Base-by-base conservation (phyloP, 2,888 invertebrate species). In the Drosophila macrospina region DNA sequence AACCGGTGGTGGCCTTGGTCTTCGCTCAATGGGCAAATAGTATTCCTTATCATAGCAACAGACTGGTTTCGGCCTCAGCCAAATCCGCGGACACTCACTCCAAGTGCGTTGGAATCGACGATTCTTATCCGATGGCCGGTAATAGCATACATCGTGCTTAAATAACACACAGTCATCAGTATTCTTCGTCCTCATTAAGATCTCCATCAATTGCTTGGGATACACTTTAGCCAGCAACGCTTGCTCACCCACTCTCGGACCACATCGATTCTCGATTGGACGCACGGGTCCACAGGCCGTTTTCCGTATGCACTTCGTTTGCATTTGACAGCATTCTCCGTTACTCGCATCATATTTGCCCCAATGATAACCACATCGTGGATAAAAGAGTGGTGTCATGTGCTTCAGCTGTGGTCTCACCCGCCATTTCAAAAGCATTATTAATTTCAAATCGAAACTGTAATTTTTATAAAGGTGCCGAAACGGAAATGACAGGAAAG, bases 51-150 rank as follows among this genome's bases (percentile, higher is more conserved):
- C 54, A 10, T 42, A 63, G 20, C 87, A 86, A 34, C 87, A 81
- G n/a, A 1, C n/a, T 20, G 39, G 44, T 11, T 55, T 69, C 0
- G 71, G 81, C 1, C 64, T 42, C 15, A 77, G 11, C 65, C 59
- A 66, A 13, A 74, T 60, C 0, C 62, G 10, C 0, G 82, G 78
- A 20, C 78, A 78, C 6, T 76, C 72, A 1, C 68, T 1, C 78
- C 78, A 78, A 7, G 80, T 78, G 26, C 80, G 72, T 15, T 78
- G 80, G 42, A 64, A 80, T 0, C 51, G 64, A 4, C 77, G 64
- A 5, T 0, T 28, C 16, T 78, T 78, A 34, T 78, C 37, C n/a
- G 77, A 78, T 4, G 77, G 80, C 13, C 30, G 13, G 37, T 78
- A 78, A 5, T 26, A 20, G 20, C n/a, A 13, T 2, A 2, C 0